phyloP scores from a whole-genome alignment of 2,888 invertebrate species.

The Mesochorus sp. region DNA sequence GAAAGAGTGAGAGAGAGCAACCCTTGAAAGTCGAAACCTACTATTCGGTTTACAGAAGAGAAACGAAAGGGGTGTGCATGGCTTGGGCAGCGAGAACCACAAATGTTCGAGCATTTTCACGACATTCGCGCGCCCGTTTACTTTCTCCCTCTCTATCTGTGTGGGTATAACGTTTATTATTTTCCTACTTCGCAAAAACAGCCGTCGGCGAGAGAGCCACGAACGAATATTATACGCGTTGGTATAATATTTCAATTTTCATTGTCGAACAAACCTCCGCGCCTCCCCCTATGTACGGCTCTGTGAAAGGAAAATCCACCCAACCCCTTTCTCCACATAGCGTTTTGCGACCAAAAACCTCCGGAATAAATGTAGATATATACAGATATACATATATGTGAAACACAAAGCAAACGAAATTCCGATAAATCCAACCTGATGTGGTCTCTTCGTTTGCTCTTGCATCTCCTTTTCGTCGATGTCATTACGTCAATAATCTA shows the following conservation, averaged over 20 bases:
- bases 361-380: background rate
- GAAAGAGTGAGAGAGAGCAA: slow-evolving; percentile 43
- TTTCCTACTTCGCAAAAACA: slow-evolving; percentile 61
- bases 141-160: slow-evolving; percentile 12
- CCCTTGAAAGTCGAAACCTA: slow-evolving; percentile 79
- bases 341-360: slow-evolving; percentile 45
- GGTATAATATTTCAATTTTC: slow-evolving; percentile 63
- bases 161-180: slow-evolving; percentile 54
- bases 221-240: slow-evolving; percentile 58
- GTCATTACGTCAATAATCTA: slow-evolving; percentile 35
- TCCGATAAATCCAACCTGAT: slow-evolving; percentile 53
- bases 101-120: slow-evolving; percentile 66
- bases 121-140: slow-evolving; percentile 50
- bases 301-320: slow-evolving; percentile 46
- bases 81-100: slow-evolving; percentile 62
- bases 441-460: slow-evolving; percentile 9
- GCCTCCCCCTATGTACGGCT: background rate
- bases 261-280: slow-evolving; percentile 59
- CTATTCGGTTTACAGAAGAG: slow-evolving; percentile 58
- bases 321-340: background rate
- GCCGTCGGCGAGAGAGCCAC: slow-evolving; percentile 23
- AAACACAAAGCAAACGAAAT: slow-evolving; percentile 35
- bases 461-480: background rate
- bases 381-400: background rate
- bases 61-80: slow-evolving; percentile 49